Base-by-base conservation (phyloP, 1,140 invertebrate species). In the Sesamia nonagrioides region DNA sequence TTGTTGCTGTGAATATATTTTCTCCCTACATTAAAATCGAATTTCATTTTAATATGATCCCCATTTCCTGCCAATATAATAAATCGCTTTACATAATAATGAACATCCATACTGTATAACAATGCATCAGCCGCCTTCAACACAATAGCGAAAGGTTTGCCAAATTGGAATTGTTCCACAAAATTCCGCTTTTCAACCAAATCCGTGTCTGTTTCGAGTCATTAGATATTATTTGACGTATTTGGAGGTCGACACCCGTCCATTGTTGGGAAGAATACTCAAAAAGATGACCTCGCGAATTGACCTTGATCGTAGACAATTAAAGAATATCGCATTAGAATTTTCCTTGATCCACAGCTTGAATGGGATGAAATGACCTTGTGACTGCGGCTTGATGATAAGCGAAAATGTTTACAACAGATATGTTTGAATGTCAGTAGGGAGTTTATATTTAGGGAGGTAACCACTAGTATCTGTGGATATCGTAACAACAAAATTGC, bases 261-360 rank as follows among this genome's bases (percentile, higher is more conserved):
- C 7, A 37, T 61, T 37, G 35, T 40, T 37, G 3, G 60, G 8
- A 37, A 63, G 42, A 40, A 37, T 17, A 56, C 54, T 63, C 37
- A 42, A 63, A n/a, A 7, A 42, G 37, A 18, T 40, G 33, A 37
- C 35, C 37, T 40, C 18, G 54, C 21, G n/a, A 40, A 11, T 2
- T 63, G 37, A 63, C 71, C 71, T 73, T 73, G 71, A 73, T 60
- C 35, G 52, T 4, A 8, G 71, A 37, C 27, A 73, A 58, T 73
- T 58, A 73, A 54, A n/a, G 52, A 58, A 52, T 52, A 63, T 63
- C 18, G 35, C 54, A 35, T 45, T 17, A 50, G 68, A 35, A 54
- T 37, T 73, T 73, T 73, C 71, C 71, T 73, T 40, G 15, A 60
- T 60, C 54, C 18, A 27, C 35, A 13, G 40, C 35, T 11, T 58